These are phyloP conservation scores for Cryptoprocta ferox DNA, from an alignment of 2,797 vertebrate genomes.

Conservation along the genomic window DNA sequence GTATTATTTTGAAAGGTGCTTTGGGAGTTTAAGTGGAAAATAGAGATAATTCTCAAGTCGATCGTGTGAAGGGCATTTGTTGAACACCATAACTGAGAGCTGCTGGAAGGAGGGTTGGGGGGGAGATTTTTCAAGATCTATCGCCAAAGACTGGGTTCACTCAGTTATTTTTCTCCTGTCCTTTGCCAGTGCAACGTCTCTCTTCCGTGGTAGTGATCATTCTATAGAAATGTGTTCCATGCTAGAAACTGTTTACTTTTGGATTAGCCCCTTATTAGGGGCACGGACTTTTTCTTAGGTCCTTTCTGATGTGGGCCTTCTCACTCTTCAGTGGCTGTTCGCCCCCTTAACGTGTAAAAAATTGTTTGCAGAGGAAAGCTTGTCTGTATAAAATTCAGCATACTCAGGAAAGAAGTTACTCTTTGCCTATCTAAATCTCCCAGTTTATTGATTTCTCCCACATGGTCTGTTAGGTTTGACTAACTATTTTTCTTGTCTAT, in stretches of 20 bases:
- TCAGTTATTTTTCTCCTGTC: background rate
- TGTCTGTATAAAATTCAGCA: background rate
- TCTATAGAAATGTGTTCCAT: background rate
- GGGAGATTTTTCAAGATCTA: background rate
- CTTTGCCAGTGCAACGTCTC: background rate
- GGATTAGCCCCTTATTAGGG: background rate
- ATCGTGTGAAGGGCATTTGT: background rate
- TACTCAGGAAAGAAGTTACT: background rate
- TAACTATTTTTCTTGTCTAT: background rate
- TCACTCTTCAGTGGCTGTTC: background rate
- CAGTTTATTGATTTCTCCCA: background rate
- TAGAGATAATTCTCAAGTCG: background rate
- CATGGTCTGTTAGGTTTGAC: background rate
- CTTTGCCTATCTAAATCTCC: background rate
- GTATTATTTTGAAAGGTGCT: background rate
- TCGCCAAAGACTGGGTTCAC: background rate
- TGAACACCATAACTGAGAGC: background rate
- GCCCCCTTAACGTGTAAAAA: background rate
- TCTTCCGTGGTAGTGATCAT: background rate
- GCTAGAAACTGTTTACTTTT: background rate
- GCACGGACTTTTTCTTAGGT: background rate
- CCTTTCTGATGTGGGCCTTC: background rate
- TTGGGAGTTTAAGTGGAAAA: background rate
- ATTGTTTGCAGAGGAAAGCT: background rate
- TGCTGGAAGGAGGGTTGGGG: background rate